Evolutionary conservation across 2,113 vertebrate genomes (phyloP).

Genomic region (Nansenia antarctica): DNA sequence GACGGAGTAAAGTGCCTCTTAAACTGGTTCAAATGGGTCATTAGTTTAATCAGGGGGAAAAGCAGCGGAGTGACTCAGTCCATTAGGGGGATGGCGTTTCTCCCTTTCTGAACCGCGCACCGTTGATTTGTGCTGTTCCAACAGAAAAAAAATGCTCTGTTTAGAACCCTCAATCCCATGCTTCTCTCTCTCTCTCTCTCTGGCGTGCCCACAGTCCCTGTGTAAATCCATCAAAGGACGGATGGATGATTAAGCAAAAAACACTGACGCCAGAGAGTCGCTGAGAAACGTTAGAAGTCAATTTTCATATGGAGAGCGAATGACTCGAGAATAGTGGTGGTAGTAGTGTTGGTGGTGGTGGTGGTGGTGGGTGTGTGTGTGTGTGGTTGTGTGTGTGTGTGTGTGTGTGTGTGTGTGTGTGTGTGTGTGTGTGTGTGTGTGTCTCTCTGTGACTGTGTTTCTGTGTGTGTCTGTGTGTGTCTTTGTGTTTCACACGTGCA

Average conservation of each 20-base stretch:
- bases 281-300: neutral
- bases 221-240: neutral
- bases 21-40: constrained; percentile 22
- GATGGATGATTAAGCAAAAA: neutral
- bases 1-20: constrained; percentile 1
- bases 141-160: constrained; percentile 2
- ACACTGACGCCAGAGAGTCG: neutral
- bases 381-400: no score
- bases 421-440: no score
- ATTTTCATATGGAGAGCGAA: neutral
- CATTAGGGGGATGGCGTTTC: constrained; percentile 7
- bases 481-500: neutral
- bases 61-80: constrained; percentile 11
- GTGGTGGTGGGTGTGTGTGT: no score
- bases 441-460: no score
- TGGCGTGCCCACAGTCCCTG: neutral
- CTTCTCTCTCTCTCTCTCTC: no score
- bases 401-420: no score
- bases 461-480: no score
- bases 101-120: neutral
- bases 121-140: constrained; percentile 10
- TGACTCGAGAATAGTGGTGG: neutral
- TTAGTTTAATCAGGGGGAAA: constrained; percentile 19
- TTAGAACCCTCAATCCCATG: neutral
- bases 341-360: neutral